These are phyloP conservation scores for Lagopus leucura DNA, from an alignment of 2,113 vertebrate genomes.

Conservation along the genomic window DNA sequence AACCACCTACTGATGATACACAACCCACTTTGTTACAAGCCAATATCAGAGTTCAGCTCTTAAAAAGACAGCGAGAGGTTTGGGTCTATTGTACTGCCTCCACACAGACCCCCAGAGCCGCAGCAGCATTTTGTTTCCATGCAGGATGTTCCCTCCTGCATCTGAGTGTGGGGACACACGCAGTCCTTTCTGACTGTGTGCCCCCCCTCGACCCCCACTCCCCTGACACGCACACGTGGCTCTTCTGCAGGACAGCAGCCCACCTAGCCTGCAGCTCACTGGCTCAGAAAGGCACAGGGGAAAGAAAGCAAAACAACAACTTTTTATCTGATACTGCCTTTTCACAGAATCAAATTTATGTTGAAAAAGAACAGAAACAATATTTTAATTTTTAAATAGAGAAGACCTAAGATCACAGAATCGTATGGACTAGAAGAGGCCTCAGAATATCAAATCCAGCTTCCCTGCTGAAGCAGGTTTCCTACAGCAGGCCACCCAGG, in stretches of 20 bases:
- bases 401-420: too few species aligned
- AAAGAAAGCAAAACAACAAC: neutral
- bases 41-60: neutral
- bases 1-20: too few species aligned
- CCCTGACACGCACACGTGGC: too few species aligned
- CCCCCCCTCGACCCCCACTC: neutral
- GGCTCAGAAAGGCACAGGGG: neutral
- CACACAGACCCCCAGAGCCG: neutral
- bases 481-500: too few species aligned
- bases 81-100: fast-evolving
- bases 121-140: too few species aligned
- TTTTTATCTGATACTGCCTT: neutral
- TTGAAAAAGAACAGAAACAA: neutral
- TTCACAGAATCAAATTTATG: neutral
- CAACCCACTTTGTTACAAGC: too few species aligned
- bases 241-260: neutral
- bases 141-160: fast-evolving
- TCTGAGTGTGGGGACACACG: fast-evolving
- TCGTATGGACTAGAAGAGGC: too few species aligned
- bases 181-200: fast-evolving
- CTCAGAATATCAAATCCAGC: too few species aligned
- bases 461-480: too few species aligned
- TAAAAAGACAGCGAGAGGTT: neutral
- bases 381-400: too few species aligned
- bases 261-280: too few species aligned